Base-by-base conservation (phyloP, 2,797 vertebrate genomes). In the Manis crassicaudata region DNA sequence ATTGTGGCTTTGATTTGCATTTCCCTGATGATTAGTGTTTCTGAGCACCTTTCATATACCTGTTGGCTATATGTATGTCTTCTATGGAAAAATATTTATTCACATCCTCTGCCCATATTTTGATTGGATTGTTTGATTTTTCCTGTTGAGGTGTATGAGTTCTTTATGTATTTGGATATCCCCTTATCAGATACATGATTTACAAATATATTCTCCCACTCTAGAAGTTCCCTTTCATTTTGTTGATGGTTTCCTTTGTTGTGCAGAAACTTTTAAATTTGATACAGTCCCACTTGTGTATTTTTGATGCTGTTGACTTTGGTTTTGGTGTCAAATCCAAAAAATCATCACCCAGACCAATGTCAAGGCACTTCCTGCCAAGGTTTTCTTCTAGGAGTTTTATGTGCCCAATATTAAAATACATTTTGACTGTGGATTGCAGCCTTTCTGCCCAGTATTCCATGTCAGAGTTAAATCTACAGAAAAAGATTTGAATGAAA, bases 301-400 rank as follows among this genome's bases (percentile, higher is more conserved):
- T 62, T 88, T 86, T 86, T 46, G 35, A 35, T 75, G 82, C 68
- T 52, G 60, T 70, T 60, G 43, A 18, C 27, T 79, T 86, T 88
- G 58, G 21, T 94, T 90, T 90, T 90, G 35, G 65, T 91, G 56
- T 95, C 54, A 92, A 40, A 84, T 95, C 68, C 8, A 62, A 67
- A 56, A 87, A 35, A 2, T 81, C 16, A 60, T 84, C 25, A 12
- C 43, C 12, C 32, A 46, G 54, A 56, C 23, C 7, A 35, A 18
- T 72, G 25, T 88, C 32, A 65, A 67, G 52, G 21, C 82, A n/a
- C 27, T 68, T 82, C 67, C 3, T 10, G 16, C 29, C 14, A 65
- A 12, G 50, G 29, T 62, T 62, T 79, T 75, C 27, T 50, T 88
- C 16, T 83, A 70, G 46, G 62, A 88, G 29, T 77, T 92, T 63